phyloP scores from a whole-genome alignment of 2,797 vertebrate genomes.

The Clamator glandarius region DNA sequence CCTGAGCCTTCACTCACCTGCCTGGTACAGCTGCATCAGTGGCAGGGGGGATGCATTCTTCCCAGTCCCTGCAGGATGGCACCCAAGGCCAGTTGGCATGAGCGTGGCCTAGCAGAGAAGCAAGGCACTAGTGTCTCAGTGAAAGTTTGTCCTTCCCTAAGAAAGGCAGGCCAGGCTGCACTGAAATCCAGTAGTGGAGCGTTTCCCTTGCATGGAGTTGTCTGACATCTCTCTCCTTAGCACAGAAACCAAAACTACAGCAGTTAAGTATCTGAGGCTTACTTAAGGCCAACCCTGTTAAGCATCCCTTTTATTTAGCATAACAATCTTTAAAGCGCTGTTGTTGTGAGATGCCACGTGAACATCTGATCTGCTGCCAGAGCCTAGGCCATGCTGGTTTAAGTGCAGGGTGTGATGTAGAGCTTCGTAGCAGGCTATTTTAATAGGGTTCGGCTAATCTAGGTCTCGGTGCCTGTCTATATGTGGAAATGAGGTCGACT shows the following conservation, averaged over 20 bases:
- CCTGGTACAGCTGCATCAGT: neutral
- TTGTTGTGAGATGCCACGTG: neutral
- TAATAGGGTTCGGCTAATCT: neutral
- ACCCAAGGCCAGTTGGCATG: neutral
- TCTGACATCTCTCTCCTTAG: neutral
- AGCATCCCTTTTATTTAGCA: neutral
- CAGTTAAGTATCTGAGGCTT: neutral
- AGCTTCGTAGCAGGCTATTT: neutral
- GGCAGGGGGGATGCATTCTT: neutral
- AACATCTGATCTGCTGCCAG: neutral
- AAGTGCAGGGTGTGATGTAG: neutral
- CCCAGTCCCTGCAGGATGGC: neutral
- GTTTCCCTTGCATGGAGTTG: neutral
- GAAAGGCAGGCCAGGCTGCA: neutral
- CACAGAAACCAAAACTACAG: neutral
- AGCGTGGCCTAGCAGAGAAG: neutral
- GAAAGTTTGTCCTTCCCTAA: neutral
- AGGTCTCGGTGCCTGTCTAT: neutral
- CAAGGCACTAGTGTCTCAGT: conserved; percentile 43
- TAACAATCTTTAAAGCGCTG: neutral
- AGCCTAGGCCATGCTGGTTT: neutral
- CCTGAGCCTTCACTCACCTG: neutral
- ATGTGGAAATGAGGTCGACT: conserved; percentile 50
- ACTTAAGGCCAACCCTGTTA: conserved; percentile 9
- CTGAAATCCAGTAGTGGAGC: neutral